Evolutionary conservation across 2,888 invertebrate species (phyloP).

Genomic region (Ellobium chinense): DNA sequence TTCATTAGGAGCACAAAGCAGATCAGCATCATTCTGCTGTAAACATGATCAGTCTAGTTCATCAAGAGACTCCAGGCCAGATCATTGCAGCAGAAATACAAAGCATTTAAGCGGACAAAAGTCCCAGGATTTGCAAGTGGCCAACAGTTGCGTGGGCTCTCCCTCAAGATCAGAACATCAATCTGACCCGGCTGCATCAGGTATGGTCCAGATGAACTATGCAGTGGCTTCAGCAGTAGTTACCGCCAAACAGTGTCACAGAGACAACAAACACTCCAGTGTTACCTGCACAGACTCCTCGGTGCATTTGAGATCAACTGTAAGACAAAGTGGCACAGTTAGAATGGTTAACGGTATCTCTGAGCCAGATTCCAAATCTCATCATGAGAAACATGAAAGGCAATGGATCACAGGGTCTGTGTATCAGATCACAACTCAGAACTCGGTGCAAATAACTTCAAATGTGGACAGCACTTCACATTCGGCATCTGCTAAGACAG

Average conservation of each 20-base stretch:
- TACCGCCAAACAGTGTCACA: not conserved
- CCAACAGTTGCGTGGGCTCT: no score
- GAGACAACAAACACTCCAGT: not conserved
- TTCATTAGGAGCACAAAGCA: no score
- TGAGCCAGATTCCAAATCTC: not conserved
- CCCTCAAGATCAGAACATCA: not conserved
- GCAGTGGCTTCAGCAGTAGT: not conserved
- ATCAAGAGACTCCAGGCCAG: no score
- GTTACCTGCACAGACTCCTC: not conserved
- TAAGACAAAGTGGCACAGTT: not conserved
- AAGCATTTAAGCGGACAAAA: no score
- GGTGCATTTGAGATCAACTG: not conserved
- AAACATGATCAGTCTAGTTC: no score
- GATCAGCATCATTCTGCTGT: no score
- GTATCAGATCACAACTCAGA: not conserved
- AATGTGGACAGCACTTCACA: not conserved
- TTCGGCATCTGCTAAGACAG: conserved; percentile 15
- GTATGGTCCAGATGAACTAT: not conserved
- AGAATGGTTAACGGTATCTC: not conserved
- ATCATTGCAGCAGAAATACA: no score
- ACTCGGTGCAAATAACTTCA: not conserved
- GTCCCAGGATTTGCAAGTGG: no score
- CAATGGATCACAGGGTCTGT: not conserved
- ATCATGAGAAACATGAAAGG: no score
- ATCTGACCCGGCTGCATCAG: not conserved